These are phyloP conservation scores for Salminus brasiliensis DNA, from an alignment of 2,113 vertebrate genomes.

Conservation along the genomic window DNA sequence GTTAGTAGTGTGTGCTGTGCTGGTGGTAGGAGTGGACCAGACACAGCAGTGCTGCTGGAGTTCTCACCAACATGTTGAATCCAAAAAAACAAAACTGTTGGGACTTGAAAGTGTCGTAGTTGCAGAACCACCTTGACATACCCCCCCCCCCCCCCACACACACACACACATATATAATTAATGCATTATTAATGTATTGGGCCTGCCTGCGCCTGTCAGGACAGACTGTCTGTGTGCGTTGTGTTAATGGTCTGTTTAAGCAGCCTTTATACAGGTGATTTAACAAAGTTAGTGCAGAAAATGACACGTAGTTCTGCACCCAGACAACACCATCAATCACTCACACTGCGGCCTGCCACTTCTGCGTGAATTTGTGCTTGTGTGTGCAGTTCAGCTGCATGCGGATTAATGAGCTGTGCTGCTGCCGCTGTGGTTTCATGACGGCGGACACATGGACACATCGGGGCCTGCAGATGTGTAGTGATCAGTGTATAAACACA, in stretches of 20 bases:
- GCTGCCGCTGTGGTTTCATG: not conserved
- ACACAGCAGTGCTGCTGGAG: too few species aligned
- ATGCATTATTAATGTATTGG: not conserved
- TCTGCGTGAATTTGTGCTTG: conserved; percentile 10
- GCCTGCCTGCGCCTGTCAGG: not conserved
- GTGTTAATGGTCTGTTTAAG: conserved; percentile 39
- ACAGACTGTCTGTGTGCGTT: conserved; percentile 22
- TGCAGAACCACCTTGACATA: too few species aligned
- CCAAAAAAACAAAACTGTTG: too few species aligned
- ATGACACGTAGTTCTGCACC: not conserved
- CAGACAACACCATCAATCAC: conserved; percentile 38
- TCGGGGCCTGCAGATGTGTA: conserved; percentile 2
- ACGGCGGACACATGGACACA: not conserved
- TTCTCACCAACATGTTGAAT: too few species aligned
- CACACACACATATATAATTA: too few species aligned
- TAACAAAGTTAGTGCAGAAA: conserved; percentile 36
- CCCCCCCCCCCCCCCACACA: too few species aligned
- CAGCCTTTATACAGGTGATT: conserved; percentile 31
- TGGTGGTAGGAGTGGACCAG: too few species aligned
- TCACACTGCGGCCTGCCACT: not conserved
- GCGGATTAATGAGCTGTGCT: conserved; percentile 41
- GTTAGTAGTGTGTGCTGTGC: too few species aligned
- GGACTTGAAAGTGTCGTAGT: too few species aligned
- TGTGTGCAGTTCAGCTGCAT: conserved; percentile 27
- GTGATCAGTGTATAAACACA: not conserved